Percentiles rank a stretch among this genome's conserved stretches.
Conservation (phyloP, 1,140 invertebrate genomes). For the Pseudomyrmex concolor region DNA sequence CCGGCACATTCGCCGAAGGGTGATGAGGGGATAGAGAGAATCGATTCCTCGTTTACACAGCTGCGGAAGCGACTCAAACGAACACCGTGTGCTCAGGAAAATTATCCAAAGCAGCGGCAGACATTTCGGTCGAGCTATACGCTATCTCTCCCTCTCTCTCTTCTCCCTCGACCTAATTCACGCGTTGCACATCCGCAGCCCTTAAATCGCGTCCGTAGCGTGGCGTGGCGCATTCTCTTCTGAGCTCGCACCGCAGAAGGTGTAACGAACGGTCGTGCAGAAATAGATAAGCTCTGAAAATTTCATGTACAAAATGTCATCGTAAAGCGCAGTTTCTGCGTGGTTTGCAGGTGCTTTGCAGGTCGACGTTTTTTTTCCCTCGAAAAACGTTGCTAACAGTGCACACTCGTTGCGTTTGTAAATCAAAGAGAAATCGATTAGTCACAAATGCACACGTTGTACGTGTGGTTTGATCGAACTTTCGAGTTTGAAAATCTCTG, state of each 20-base stretch:
- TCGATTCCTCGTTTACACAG: slow-evolving; percentile 57
- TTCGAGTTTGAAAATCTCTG: too few relatives aligned
- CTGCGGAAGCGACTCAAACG: slow-evolving; percentile 52
- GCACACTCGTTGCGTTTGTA: neutral
- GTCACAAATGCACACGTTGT: too few relatives aligned
- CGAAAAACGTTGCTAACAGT: neutral
- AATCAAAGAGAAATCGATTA: neutral
- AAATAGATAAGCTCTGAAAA: slow-evolving; percentile 33
- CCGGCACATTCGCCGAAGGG: neutral
- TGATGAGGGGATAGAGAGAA: neutral
- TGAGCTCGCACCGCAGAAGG: too few relatives aligned
- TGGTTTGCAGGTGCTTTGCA: too few relatives aligned
- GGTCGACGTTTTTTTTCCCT: neutral
- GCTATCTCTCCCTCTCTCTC: neutral
- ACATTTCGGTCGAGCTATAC: slow-evolving; percentile 40
- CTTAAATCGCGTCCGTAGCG: slow-evolving; percentile 37
- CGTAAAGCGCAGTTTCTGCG: neutral
- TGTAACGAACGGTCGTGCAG: slow-evolving; percentile 14
- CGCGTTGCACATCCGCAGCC: slow-evolving; percentile 35
- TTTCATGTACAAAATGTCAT: neutral
- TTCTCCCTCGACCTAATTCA: slow-evolving; percentile 45
- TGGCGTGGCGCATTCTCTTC: slow-evolving; percentile 21
- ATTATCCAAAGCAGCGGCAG: slow-evolving; percentile 51
- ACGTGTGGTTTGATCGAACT: too few relatives aligned
- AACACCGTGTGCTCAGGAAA: slow-evolving; percentile 44